A percentile compares a stretch with the other conserved stretches of the same genome.
Evolutionary conservation across 2,113 vertebrate genomes (phyloP).

Genomic region (Clarias macrocephalus): DNA sequence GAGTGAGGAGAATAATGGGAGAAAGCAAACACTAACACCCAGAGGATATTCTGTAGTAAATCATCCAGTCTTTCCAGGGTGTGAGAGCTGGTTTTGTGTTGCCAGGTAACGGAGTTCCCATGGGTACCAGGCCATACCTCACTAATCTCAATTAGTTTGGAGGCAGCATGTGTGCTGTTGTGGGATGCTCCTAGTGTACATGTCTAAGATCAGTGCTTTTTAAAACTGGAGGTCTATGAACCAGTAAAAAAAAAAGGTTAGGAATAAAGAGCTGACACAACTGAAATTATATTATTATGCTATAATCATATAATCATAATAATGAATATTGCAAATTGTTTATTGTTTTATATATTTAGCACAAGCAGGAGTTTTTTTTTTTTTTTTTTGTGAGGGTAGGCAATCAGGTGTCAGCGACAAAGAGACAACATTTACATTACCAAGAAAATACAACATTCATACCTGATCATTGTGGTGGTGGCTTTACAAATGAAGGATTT

Average conservation of each 20-base stretch:
- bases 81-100: conserved; percentile 67
- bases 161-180: conserved; percentile 5
- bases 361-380: neutral
- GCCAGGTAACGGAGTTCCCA: conserved; percentile 72
- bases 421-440: neutral
- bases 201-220: neutral
- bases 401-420: neutral
- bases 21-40: conserved; percentile 10
- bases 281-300: neutral
- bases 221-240: neutral
- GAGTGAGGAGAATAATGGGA: conserved; percentile 19
- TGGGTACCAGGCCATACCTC: conserved; percentile 57
- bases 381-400: neutral
- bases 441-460: neutral
- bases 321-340: neutral
- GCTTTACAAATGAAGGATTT: neutral
- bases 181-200: conserved; percentile 8
- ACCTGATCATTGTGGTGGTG: neutral
- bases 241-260: neutral
- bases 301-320: neutral
- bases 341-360: too few relatives aligned
- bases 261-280: neutral
- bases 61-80: conserved; percentile 64
- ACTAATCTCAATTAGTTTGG: conserved; percentile 58
- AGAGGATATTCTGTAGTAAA: conserved; percentile 40